Evolutionary conservation across 2,113 vertebrate species (phyloP).

Genomic region (Oriolus oriolus): DNA sequence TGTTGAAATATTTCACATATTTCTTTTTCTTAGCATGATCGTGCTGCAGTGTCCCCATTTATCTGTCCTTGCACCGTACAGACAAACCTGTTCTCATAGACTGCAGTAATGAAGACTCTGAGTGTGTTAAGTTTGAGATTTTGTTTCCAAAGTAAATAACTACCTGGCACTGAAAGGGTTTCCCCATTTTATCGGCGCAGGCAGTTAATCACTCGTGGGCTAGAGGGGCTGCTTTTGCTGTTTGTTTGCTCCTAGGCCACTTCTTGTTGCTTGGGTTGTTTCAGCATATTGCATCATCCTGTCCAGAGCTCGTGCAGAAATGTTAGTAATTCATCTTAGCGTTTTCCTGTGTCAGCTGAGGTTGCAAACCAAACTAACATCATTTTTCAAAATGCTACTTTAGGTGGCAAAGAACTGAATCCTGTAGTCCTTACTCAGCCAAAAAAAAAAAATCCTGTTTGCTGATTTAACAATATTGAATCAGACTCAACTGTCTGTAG

Average conservation of each 20-base stretch:
- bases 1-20: neutral
- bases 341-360: conserved; percentile 7
- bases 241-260: neutral
- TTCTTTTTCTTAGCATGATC: neutral
- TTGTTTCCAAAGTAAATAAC: neutral
- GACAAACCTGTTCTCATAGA: neutral
- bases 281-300: conserved; percentile 10
- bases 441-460: neutral
- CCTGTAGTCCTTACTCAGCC: neutral
- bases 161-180: neutral
- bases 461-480: neutral
- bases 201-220: neutral
- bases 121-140: neutral
- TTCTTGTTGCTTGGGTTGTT: neutral
- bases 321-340: conserved; percentile 45
- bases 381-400: conserved; percentile 60
- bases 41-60: neutral
- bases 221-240: neutral
- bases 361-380: neutral
- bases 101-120: neutral
- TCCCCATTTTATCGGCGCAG: neutral
- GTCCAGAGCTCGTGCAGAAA: conserved; percentile 21
- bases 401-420: conserved; percentile 3
- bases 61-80: neutral
- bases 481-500: neutral